Percentiles rank a stretch among this genome's conserved stretches.
phyloP scores from a whole-genome alignment of 1,140 invertebrate species.

The Euwallacea similis region DNA sequence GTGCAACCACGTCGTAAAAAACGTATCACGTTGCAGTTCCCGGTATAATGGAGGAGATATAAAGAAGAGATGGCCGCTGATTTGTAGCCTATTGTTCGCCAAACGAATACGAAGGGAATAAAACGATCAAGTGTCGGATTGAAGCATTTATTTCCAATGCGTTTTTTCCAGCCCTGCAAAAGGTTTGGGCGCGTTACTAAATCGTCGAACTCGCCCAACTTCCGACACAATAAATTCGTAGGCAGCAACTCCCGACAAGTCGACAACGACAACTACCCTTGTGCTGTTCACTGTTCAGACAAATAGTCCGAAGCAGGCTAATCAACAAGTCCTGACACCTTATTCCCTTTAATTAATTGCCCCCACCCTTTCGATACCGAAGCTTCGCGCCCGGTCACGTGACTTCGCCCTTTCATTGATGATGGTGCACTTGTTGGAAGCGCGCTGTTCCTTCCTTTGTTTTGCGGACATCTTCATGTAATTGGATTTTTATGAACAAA shows the following conservation, averaged over 20 bases:
- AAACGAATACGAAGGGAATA: neutral
- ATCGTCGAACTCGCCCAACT: neutral
- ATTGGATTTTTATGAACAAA: too few species aligned
- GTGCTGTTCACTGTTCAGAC: neutral
- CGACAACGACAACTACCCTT: neutral
- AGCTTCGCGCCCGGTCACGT: neutral
- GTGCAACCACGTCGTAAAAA: conserved; percentile 25
- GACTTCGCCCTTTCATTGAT: neutral
- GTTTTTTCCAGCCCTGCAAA: too few species aligned
- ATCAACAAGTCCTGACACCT: conserved; percentile 21
- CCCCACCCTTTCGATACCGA: neutral
- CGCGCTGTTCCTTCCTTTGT: too few species aligned
- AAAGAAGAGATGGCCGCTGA: conserved; percentile 8
- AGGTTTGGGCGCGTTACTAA: too few species aligned
- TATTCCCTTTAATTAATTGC: conserved; percentile 19
- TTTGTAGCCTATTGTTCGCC: conserved; percentile 22
- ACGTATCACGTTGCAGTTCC: conserved; percentile 26
- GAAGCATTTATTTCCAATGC: too few species aligned
- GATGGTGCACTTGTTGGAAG: too few species aligned
- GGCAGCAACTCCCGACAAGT: conserved; percentile 1
- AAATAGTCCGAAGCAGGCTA: conserved; percentile 13
- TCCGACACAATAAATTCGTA: neutral
- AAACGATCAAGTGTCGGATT: too few species aligned
- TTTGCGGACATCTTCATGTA: too few species aligned
- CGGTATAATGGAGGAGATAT: conserved; percentile 2